A percentile compares a stretch with the other conserved stretches of the same genome.
phyloP scores from a whole-genome alignment of 2,113 vertebrate species.

The Elgaria multicarinata region DNA sequence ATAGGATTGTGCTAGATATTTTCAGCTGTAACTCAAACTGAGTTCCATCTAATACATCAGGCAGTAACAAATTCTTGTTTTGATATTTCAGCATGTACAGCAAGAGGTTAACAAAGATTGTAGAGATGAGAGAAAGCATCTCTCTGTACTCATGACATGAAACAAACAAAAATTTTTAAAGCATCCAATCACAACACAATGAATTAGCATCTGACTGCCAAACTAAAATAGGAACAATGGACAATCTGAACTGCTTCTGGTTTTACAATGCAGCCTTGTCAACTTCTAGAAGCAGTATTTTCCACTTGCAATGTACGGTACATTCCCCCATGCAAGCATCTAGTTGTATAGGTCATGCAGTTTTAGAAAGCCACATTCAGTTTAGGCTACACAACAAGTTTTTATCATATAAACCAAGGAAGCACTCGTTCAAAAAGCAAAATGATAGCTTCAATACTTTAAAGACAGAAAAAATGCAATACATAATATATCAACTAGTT shows the following conservation, averaged over 20 bases:
- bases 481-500: not conserved
- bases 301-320: conserved; percentile 64
- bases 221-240: conserved; percentile 69
- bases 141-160: conserved; percentile 40
- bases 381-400: conserved; percentile 31
- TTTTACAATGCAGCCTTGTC: conserved; percentile 74
- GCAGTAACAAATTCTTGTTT: not conserved
- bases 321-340: conserved; percentile 52
- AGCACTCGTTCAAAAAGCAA: not conserved
- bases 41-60: not conserved
- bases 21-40: not conserved
- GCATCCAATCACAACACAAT: conserved; percentile 60
- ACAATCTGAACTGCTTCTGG: conserved; percentile 65
- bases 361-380: conserved; percentile 27
- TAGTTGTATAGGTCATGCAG: conserved; percentile 33
- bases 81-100: conserved; percentile 2
- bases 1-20: not conserved
- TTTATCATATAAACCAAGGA: conserved; percentile 6
- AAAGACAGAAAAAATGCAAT: not conserved
- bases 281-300: conserved; percentile 64
- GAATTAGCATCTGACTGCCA: conserved; percentile 68
- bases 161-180: conserved; percentile 55
- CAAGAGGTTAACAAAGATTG: conserved; percentile 28
- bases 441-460: not conserved
- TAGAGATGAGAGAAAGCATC: conserved; percentile 37